Base-by-base conservation (phyloP, 2,797 vertebrate species). In the Diceros bicornis region DNA sequence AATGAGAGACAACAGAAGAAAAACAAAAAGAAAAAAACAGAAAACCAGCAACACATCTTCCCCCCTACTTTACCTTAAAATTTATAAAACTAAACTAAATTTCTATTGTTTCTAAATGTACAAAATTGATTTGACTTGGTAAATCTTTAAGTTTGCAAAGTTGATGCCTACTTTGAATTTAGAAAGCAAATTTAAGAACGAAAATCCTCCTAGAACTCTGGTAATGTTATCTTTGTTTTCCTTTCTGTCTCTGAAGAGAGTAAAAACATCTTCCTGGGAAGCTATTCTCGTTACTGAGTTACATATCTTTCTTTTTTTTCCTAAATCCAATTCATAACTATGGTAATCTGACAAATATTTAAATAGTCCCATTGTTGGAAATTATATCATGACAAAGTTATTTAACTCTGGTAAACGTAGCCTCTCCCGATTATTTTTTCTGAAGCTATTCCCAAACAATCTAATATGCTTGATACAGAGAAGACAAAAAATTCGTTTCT, bases 261-360 rank as follows among this genome's bases (percentile, higher is more conserved):
- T 50, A 91, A 79, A 10, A 85, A 2, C 3, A 34, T 86, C 75
- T 93, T 50, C 27, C 29, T 90, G 78, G 95, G 0, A 25, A 87
- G 8, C 82, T 93, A 96, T 87, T 55, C 68, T 97, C 71, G 68
- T 97, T 83, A 96, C 77, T 0, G 59, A 41, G 75, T 62, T 92
- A 83, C 12, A 83, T 7, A 66, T 66, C 64, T 97, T 96, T 21
- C 23, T 86, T 93, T 82, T 25, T 68, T 20, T 25, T 8, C 86
- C 44, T 91, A 83, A 98, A 98, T 94, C 14, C 75, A 78, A 37
- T 6, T 96, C 74, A 69, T 7, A 8, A 92, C 94, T 93, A 94
- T 95, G 86, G 9, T 20, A 97, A 94, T 85, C 82, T 89, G 1
- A 84, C n/a, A 95, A 97, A 84, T 96, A 97, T 97, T 97, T 98